Base-by-base conservation (phyloP, 2,797 vertebrate genomes). In the Lacerta bilineata region DNA sequence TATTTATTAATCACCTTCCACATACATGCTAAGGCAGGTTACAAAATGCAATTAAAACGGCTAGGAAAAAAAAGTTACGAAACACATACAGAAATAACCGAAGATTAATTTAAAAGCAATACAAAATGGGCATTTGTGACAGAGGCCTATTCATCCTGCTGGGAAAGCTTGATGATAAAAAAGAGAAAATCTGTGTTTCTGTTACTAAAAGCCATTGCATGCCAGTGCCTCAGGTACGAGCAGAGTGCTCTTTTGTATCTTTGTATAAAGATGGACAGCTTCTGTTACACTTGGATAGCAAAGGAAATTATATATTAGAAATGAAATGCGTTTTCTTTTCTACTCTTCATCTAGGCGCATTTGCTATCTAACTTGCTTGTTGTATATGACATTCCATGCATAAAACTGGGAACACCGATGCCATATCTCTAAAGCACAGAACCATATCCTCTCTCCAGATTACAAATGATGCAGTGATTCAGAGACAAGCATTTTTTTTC, bases 251-350 rank as follows among this genome's bases (percentile, higher is more conserved):
- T 61, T 80, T 85, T 89, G 76, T 74, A 50, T 64, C 76, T 43
- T 74, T 85, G 50, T 46, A 66, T 29, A 25, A 87, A 87, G 79
- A 46, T 23, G 46, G n/a, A 43, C 25, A 27, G 66, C 25, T 50
- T 50, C 50, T 85, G 76, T 85, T 74, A 61, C 68, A 85, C 50
- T 79, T 80, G 50, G 68, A 85, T 75, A 46, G 55, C 83, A 85
- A 80, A 85, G 41, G 68, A 85, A 80, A 85, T 85, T 80, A 55
- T 89, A 64, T 66, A 68, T 36, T 81, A 75, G 59, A 80, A 85
- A 76, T 78, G 64, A 71, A 83, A 86, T 71, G 64, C 29, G 59
- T 77, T 83, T 81, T 85, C 29, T 41, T 46, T 79, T 86, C 59
- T 83, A 27, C 80, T 83, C n/a, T 77, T 86, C 27, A 46, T 71